These are phyloP conservation scores for Drosophila fulvimacula DNA, from an alignment of 2,888 invertebrate species.

Conservation along the genomic window DNA sequence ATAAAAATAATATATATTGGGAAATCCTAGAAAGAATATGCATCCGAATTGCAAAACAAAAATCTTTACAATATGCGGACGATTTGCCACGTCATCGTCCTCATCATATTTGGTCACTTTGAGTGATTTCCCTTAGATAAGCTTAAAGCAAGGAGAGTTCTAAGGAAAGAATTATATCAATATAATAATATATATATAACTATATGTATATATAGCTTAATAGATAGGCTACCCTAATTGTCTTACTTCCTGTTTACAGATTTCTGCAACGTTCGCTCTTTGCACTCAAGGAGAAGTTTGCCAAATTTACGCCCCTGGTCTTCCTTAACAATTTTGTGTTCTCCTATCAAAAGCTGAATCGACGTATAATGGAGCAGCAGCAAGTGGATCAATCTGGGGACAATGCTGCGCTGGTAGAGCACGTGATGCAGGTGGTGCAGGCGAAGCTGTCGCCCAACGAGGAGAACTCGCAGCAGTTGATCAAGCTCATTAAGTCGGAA, in stretches of 20 bases:
- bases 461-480: constrained; percentile 69
- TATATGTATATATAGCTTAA: not conserved
- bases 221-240: not conserved
- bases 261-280: constrained; percentile 81
- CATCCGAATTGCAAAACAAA: too few species aligned
- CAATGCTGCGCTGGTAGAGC: constrained; percentile 16
- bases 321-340: constrained; percentile 83
- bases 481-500: constrained; percentile 82
- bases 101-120: too few species aligned
- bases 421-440: constrained; percentile 49
- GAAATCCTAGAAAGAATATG: too few species aligned
- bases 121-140: too few species aligned
- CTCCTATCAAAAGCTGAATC: constrained; percentile 76
- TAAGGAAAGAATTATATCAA: too few species aligned
- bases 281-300: constrained; percentile 82
- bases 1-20: too few species aligned
- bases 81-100: too few species aligned
- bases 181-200: too few species aligned
- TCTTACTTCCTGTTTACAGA: constrained; percentile 39
- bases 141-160: too few species aligned
- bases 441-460: constrained; percentile 42
- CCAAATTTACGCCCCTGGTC: constrained; percentile 84
- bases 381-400: constrained; percentile 34
- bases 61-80: too few species aligned
- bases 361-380: constrained; percentile 47